Evolutionary conservation across 2,113 vertebrate genomes (phyloP).

Genomic region (Uropsilus gracilis): DNA sequence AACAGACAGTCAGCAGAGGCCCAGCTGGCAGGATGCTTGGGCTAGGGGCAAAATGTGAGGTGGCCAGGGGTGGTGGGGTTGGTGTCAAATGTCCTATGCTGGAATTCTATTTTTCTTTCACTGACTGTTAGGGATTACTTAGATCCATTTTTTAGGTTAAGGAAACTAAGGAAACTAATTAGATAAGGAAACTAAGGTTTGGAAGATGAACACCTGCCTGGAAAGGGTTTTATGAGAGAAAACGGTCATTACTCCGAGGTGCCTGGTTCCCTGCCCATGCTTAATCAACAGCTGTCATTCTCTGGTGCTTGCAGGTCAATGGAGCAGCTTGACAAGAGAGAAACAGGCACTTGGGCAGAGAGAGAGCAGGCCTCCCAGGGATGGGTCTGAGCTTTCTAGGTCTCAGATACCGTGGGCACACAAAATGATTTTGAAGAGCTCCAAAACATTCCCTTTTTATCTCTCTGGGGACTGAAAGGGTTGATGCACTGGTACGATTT

Average conservation of each 20-base stretch:
- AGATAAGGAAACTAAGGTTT: not conserved
- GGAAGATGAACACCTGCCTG: not conserved
- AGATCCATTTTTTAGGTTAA: not conserved
- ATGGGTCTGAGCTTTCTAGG: not conserved
- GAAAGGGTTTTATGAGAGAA: not conserved
- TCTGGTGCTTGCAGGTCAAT: rapidly evolving
- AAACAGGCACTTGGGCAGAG: rapidly evolving
- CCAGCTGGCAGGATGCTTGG: not conserved
- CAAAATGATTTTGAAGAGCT: conserved; percentile 23
- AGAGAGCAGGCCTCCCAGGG: rapidly evolving
- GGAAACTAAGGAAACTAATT: not conserved
- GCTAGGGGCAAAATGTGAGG: not conserved
- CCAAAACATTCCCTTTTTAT: not conserved
- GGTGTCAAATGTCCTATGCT: not conserved
- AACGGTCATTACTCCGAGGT: not conserved
- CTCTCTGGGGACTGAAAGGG: not conserved
- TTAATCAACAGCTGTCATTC: not conserved
- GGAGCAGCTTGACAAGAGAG: not conserved
- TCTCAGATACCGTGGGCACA: not conserved
- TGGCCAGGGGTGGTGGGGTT: not conserved
- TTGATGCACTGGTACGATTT: conserved; percentile 11
- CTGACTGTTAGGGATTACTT: not conserved
- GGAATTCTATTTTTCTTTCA: not conserved
- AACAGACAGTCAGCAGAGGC: not conserved
- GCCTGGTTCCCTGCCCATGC: rapidly evolving